Conservation (phyloP, 1,140 invertebrate genomes). For the Alviniconcha marisindica region DNA sequence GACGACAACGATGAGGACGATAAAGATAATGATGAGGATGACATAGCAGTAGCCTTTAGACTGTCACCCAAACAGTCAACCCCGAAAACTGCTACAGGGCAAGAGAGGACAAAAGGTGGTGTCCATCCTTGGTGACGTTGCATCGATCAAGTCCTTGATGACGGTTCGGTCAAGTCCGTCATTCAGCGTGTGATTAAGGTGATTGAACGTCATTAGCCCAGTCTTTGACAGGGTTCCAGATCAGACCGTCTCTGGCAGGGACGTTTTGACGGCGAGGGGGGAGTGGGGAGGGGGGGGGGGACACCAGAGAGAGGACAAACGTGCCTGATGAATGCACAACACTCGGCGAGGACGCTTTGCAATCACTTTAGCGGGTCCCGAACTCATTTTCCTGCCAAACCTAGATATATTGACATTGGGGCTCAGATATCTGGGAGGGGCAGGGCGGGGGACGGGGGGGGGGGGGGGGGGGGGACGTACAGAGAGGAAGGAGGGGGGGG, state of each 20-base stretch:
- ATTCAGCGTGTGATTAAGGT: conserved; percentile 43
- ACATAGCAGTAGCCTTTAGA: no score
- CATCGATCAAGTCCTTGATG: conserved; percentile 37
- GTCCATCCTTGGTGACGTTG: no score
- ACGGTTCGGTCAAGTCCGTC: conserved; percentile 39
- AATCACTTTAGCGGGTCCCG: conserved; percentile 39
- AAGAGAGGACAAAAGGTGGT: no score
- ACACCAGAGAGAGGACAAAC: conserved; percentile 36
- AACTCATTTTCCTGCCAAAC: conserved; percentile 40
- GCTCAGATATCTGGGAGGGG: conserved; percentile 28
- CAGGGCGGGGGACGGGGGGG: neutral
- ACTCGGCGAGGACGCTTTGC: conserved; percentile 31
- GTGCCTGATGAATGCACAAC: conserved; percentile 46
- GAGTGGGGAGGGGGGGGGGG: conserved; percentile 6
- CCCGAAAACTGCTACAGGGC: no score
- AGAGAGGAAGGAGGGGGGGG: neutral
- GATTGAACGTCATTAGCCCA: conserved; percentile 44
- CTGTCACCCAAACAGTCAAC: no score
- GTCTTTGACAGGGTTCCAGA: conserved; percentile 32
- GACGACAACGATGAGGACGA: no score
- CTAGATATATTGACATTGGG: conserved; percentile 43
- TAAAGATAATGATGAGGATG: no score
- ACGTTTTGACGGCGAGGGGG: neutral
- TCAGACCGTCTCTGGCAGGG: neutral
- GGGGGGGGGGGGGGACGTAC: neutral